These are phyloP conservation scores for Corydoras maculifer DNA, from an alignment of 2,113 vertebrate species.

Conservation along the genomic window DNA sequence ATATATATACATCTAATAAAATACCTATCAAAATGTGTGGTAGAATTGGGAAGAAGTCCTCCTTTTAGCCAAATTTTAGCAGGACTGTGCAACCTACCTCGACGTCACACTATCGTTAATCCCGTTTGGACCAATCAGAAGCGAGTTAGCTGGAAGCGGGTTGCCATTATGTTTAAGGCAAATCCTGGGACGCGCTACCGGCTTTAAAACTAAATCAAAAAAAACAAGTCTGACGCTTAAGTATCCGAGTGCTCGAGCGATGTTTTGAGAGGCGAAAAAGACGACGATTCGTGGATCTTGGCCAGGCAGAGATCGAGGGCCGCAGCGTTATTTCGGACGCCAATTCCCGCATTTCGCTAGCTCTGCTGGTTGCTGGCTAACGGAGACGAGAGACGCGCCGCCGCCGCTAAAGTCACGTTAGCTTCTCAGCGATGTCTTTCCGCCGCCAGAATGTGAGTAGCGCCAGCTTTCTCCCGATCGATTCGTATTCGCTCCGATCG, in stretches of 20 bases:
- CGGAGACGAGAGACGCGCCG: conserved; percentile 21
- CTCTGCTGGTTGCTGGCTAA: conserved; percentile 16
- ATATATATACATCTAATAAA: too few species aligned
- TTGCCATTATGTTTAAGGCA: conserved; percentile 38
- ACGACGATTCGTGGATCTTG: conserved; percentile 2
- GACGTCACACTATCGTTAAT: conserved; percentile 22
- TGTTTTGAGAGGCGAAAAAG: conserved; percentile 30
- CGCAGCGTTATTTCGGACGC: conserved; percentile 13
- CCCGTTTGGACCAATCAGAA: conserved; percentile 26
- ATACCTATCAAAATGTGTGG: too few species aligned
- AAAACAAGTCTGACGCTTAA: not conserved
- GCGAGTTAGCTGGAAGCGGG: conserved; percentile 24
- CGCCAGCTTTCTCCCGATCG: not conserved
- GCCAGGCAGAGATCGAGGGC: too few species aligned
- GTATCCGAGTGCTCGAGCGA: conserved; percentile 27
- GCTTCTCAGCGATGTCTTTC: conserved; percentile 42
- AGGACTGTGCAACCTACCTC: too few species aligned
- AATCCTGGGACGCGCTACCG: conserved; percentile 35
- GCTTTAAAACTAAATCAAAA: conserved; percentile 33
- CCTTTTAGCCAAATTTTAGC: too few species aligned
- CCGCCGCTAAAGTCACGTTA: conserved; percentile 22
- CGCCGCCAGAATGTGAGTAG: conserved; percentile 46
- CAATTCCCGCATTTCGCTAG: conserved; percentile 14
- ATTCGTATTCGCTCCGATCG: too few species aligned
- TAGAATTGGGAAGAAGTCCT: too few species aligned